Evolutionary conservation across 2,797 vertebrate genomes (phyloP), one percentile per base, ranked within the genome.

Genomic region (Rhinophrynus dorsalis): DNA sequence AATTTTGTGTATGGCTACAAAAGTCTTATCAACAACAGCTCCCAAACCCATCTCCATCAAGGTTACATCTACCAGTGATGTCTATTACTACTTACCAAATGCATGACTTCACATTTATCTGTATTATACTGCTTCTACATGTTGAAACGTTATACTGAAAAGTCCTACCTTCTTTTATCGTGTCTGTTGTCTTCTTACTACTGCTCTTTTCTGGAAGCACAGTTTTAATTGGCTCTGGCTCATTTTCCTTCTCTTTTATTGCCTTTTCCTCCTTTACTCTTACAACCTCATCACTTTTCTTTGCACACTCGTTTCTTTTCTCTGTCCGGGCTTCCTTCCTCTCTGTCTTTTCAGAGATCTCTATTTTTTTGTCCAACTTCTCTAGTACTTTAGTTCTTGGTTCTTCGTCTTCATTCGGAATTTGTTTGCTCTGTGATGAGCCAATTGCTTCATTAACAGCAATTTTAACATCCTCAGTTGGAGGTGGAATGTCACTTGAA

Each of bases 91-190:
- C n/a, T n/a, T n/a, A n/a, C n/a, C n/a, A n/a, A n/a, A n/a, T n/a
- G n/a, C n/a, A n/a, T n/a, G n/a, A n/a, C n/a, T n/a, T n/a, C n/a
- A n/a, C n/a, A n/a, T n/a, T n/a, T n/a, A n/a, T n/a, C n/a, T n/a
- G n/a, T n/a, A n/a, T n/a, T n/a, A n/a, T n/a, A n/a, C n/a, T n/a
- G n/a, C n/a, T n/a, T n/a, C n/a, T n/a, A n/a, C n/a, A n/a, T n/a
- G n/a, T n/a, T n/a, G n/a, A n/a, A 30, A 9, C 29, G 4, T 30
- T 30, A 9, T 4, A 30, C 29, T 30, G 29, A 4, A 11, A 33
- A 20, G 6, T 2, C 54, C 11, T 83, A 99, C 97, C 96, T 91
- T 98, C 96, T 84, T 93, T 96, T 37, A 90, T 78, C 50, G 83
- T 89, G 76, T 98, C 96, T 54, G 58, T 76, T 65, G 88, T 76